phyloP scores from a whole-genome alignment of 2,797 vertebrate genomes.

The Onychomys arenicola region DNA sequence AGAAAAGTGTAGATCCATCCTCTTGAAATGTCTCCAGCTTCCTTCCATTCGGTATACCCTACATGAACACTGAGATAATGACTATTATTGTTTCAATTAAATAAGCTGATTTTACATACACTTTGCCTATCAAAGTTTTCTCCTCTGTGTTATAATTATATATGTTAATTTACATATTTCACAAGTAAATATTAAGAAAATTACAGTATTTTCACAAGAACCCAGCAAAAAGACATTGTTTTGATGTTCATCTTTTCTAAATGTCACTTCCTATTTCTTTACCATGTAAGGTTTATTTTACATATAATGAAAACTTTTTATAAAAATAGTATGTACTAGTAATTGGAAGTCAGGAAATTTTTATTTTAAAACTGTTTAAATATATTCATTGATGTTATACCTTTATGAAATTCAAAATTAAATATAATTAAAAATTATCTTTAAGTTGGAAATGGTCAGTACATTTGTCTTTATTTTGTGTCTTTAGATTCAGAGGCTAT shows the following conservation, averaged over 20 bases:
- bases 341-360: neutral
- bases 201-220: constrained; percentile 24
- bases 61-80: neutral
- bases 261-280: neutral
- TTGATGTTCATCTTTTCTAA: neutral
- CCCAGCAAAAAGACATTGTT: neutral
- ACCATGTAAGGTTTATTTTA: neutral
- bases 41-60: fast-evolving
- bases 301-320: neutral
- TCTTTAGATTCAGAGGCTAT: neutral
- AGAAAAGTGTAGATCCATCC: neutral
- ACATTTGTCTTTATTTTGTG: constrained; percentile 18
- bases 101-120: neutral
- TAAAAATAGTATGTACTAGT: neutral
- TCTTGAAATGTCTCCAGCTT: neutral
- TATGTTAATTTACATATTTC: neutral
- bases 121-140: neutral
- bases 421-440: neutral
- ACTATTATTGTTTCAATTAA: neutral
- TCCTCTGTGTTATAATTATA: neutral
- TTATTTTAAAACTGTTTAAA: constrained; percentile 7
- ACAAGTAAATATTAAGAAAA: constrained; percentile 30
- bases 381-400: neutral
- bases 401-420: neutral
- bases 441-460: neutral